Conservation (phyloP, 2,888 invertebrate species). For the Coelopa pilipes region DNA sequence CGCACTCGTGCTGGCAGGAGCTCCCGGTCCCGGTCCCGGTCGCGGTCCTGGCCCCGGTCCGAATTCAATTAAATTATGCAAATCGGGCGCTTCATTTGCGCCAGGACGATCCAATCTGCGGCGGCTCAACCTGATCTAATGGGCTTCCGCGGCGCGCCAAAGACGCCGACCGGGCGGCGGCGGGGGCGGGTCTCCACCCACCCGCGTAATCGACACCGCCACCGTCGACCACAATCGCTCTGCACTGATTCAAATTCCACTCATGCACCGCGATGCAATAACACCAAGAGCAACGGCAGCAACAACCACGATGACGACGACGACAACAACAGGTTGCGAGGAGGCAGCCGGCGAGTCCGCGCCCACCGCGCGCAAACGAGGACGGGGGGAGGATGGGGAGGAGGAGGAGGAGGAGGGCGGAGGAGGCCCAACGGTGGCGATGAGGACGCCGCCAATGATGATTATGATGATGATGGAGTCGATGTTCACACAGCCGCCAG, state of each 20-base stretch:
- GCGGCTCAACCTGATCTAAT: conserved; percentile 37
- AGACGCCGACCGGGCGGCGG: conserved; percentile 39
- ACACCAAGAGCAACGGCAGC: conserved; percentile 38
- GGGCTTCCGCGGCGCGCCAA: conserved; percentile 30
- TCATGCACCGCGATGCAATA: conserved; percentile 27
- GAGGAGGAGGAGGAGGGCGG: background rate
- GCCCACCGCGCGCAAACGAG: too few relatives aligned
- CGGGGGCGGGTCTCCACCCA: conserved; percentile 52
- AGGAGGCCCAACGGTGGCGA: background rate
- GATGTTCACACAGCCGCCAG: conserved; percentile 65
- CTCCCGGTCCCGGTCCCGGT: conserved; percentile 22
- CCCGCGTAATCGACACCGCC: conserved; percentile 37
- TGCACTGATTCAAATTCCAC: conserved; percentile 31
- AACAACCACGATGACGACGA: conserved; percentile 3
- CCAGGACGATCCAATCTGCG: background rate
- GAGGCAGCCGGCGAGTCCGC: background rate
- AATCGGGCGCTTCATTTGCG: conserved; percentile 55
- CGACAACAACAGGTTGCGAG: background rate
- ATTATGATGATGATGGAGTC: conserved; percentile 51
- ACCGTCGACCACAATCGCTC: conserved; percentile 27
- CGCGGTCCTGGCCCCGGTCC: conserved; percentile 47
- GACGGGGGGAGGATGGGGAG: too few relatives aligned
- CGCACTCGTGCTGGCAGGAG: conserved; percentile 15
- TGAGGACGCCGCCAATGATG: conserved; percentile 39
- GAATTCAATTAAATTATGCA: conserved; percentile 63